Conservation (phyloP, 2,797 vertebrate genomes). For the Halcyon smyrnensis region DNA sequence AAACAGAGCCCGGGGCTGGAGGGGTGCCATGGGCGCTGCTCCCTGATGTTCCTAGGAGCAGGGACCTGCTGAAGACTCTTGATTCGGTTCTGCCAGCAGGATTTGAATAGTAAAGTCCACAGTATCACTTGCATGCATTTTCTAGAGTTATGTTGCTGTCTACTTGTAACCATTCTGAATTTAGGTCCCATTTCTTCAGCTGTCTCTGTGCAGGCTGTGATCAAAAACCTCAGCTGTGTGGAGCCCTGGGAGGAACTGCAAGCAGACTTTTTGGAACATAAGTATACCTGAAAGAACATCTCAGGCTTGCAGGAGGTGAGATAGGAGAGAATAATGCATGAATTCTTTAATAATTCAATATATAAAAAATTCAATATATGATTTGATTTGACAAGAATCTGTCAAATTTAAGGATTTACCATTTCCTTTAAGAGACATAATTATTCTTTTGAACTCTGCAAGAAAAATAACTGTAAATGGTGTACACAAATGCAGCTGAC, state of each 20-base stretch:
- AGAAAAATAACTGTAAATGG: background rate
- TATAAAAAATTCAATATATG: background rate
- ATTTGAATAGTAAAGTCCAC: background rate
- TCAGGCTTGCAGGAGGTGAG: background rate
- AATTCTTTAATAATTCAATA: background rate
- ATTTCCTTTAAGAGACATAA: background rate
- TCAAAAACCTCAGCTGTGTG: background rate
- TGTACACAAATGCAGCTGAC: background rate
- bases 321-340: background rate
- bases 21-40: background rate
- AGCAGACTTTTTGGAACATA: background rate
- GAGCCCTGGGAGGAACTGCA: background rate
- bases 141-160: background rate
- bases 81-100: background rate
- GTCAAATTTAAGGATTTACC: background rate
- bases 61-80: background rate
- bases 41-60: background rate
- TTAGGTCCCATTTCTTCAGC: background rate
- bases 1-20: background rate
- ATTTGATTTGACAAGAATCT: background rate
- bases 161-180: background rate
- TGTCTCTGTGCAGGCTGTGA: background rate
- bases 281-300: background rate
- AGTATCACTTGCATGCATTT: background rate
- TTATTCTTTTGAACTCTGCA: background rate